Percentiles rank a stretch among this genome's conserved stretches.
Evolutionary conservation across 2,113 vertebrate species (phyloP).

Genomic region (Macrotus californicus): DNA sequence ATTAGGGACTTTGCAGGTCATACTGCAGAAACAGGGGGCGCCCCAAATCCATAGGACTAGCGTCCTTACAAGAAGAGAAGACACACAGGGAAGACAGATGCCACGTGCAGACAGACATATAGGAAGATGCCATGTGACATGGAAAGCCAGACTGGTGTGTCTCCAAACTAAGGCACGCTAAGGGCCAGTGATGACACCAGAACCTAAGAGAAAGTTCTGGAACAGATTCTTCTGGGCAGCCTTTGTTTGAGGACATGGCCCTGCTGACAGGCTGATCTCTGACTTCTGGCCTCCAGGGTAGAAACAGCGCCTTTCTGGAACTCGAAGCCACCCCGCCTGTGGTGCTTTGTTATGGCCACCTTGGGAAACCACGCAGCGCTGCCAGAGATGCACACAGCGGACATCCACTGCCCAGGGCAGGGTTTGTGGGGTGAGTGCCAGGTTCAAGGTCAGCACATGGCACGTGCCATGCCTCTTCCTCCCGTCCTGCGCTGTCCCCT

Average conservation of each 20-base stretch:
- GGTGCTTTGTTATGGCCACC: background rate
- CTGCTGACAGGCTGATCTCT: background rate
- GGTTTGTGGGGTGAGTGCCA: rapidly evolving
- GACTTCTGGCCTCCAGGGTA: background rate
- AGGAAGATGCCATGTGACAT: rapidly evolving
- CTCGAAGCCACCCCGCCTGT: background rate
- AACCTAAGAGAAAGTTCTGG: background rate
- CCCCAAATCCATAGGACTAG: background rate
- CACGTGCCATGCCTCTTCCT: background rate
- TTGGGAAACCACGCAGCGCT: rapidly evolving
- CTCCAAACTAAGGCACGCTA: too few species aligned
- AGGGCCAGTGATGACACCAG: background rate
- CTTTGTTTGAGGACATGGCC: background rate
- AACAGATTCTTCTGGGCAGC: background rate
- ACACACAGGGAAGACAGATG: too few species aligned
- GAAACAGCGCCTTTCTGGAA: background rate
- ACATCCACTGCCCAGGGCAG: background rate
- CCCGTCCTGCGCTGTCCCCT: background rate
- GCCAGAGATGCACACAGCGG: background rate
- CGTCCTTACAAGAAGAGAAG: background rate
- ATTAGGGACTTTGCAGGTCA: background rate
- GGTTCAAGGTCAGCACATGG: background rate
- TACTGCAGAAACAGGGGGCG: background rate
- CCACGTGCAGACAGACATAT: background rate
- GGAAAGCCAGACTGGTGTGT: rapidly evolving